phyloP scores from a whole-genome alignment of 37 sponge, comb jelly and placozoan species.

The Diacarnus erythraeanus region DNA sequence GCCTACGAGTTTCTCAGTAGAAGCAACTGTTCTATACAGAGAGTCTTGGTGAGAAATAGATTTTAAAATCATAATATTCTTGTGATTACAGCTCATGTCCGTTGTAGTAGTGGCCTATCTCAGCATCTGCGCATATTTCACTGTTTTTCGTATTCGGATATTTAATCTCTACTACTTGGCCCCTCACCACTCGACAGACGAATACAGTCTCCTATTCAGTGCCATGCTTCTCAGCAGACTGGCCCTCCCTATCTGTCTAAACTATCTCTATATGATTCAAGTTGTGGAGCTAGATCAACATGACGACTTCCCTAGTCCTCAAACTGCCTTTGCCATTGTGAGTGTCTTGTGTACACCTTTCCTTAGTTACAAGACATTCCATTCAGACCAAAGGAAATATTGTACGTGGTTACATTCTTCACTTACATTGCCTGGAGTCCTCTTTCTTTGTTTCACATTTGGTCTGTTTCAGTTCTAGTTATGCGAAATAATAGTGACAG shows the following conservation, averaged over 20 bases:
- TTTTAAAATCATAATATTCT: too few species aligned
- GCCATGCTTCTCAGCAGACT: conserved; percentile 91
- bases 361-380: too few species aligned
- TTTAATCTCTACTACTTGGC: conserved; percentile 96
- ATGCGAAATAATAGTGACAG: too few species aligned
- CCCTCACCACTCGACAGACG: conserved; percentile 90
- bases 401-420: neutral
- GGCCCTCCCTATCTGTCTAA: conserved; percentile 93
- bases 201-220: conserved; percentile 92
- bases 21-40: neutral
- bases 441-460: neutral
- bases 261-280: conserved; percentile 90
- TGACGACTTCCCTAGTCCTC: conserved; percentile 20
- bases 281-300: conserved; percentile 49
- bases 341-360: neutral
- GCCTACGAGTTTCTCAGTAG: neutral
- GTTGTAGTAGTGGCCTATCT: conserved; percentile 84
- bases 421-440: neutral
- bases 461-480: too few species aligned
- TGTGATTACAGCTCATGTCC: conserved; percentile 32
- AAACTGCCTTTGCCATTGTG: conserved; percentile 79
- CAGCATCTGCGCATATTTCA: conserved; percentile 93
- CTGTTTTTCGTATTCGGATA: conserved; percentile 89
- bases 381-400: neutral
- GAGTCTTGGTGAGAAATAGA: neutral